These are phyloP conservation scores for Ptychoptera albimana DNA, from an alignment of 2,888 invertebrate species.

Conservation along the genomic window DNA sequence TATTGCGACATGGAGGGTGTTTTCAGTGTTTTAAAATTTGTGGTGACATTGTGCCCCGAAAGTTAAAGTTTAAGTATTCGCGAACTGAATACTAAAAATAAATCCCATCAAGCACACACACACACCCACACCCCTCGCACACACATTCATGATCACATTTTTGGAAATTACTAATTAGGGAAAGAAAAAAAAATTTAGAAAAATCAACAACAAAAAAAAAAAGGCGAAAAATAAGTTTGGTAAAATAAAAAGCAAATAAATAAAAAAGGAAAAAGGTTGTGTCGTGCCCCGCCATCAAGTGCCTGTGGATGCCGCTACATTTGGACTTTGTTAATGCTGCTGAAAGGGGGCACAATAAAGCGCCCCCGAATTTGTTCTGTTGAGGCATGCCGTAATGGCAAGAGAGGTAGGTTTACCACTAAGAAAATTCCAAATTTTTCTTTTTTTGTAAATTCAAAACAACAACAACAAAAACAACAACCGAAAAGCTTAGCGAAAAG, in stretches of 20 bases:
- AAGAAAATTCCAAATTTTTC: neutral
- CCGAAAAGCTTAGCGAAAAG: too few species aligned
- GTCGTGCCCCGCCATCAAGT: neutral
- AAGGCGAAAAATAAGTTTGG: neutral
- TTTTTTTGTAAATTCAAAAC: neutral
- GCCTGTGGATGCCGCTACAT: neutral
- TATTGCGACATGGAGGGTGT: constrained; percentile 15
- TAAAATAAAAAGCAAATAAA: neutral
- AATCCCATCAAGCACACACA: too few species aligned
- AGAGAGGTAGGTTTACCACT: constrained; percentile 27
- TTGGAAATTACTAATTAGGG: too few species aligned
- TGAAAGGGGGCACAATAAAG: constrained; percentile 26
- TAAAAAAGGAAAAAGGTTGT: neutral
- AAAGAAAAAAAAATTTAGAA: too few species aligned
- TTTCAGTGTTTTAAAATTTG: constrained; percentile 11
- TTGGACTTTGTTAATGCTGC: constrained; percentile 19
- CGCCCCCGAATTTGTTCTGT: constrained; percentile 30
- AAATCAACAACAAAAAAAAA: neutral
- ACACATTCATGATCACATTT: neutral
- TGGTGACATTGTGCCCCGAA: constrained; percentile 1
- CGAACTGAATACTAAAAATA: neutral
- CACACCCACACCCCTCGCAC: too few species aligned
- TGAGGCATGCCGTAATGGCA: constrained; percentile 35
- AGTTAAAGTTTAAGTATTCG: too few species aligned
- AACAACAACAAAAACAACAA: neutral